Evolutionary conservation across 1,140 invertebrate genomes (phyloP).

Genomic region (Drosophila miranda): DNA sequence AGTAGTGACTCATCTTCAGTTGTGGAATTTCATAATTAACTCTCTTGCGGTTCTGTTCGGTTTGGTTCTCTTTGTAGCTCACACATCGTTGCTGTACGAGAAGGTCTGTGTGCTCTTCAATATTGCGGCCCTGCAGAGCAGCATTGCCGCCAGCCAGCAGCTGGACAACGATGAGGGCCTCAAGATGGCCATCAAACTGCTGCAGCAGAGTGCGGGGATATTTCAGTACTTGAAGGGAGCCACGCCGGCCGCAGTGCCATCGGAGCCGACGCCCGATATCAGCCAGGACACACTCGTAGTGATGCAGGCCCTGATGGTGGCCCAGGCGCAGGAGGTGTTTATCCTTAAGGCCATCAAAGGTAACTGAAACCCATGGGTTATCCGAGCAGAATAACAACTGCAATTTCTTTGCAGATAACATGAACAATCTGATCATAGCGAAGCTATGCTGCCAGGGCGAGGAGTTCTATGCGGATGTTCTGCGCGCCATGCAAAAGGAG

Average conservation of each 20-base stretch:
- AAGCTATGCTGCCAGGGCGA: constrained; percentile 96
- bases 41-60: background rate
- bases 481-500: constrained; percentile 94
- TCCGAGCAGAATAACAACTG: no score
- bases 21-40: constrained; percentile 14
- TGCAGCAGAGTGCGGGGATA: constrained; percentile 96
- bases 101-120: constrained; percentile 98
- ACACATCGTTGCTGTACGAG: constrained; percentile 94
- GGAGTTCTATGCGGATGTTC: constrained; percentile 95
- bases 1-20: constrained; percentile 79
- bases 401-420: constrained; percentile 87
- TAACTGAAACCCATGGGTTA: constrained; percentile 70
- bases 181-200: constrained; percentile 95
- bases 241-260: constrained; percentile 92
- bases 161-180: constrained; percentile 96
- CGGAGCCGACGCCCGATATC: constrained; percentile 97
- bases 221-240: constrained; percentile 94
- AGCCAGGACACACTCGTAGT: constrained; percentile 95
- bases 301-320: constrained; percentile 94
- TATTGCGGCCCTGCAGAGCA: constrained; percentile 96
- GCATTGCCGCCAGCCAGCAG: constrained; percentile 92
- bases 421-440: constrained; percentile 96
- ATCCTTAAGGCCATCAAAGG: constrained; percentile 96
- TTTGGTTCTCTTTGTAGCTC: constrained; percentile 84
- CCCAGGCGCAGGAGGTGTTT: constrained; percentile 99